Conservation (phyloP, 2,888 invertebrate species). For the Melanostoma scalare region DNA sequence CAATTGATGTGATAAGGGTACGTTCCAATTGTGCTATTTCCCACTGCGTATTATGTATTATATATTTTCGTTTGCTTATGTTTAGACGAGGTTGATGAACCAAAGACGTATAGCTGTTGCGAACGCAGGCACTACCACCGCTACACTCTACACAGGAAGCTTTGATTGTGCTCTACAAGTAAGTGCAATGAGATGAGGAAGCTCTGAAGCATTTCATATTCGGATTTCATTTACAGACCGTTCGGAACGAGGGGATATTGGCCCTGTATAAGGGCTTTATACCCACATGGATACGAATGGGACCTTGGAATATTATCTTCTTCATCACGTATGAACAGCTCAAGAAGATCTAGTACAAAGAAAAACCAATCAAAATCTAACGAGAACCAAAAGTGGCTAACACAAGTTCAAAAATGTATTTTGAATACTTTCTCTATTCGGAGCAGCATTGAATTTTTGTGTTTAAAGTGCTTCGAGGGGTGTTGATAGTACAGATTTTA, state of each 20-base stretch:
- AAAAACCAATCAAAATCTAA: slow-evolving; percentile 18
- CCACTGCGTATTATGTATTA: slow-evolving; percentile 18
- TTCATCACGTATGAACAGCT: slow-evolving; percentile 96
- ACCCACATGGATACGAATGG: slow-evolving; percentile 97
- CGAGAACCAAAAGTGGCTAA: slow-evolving; percentile 55
- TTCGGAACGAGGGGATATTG: slow-evolving; percentile 91
- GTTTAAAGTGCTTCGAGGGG: slow-evolving; percentile 14
- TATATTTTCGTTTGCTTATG: slow-evolving; percentile 83
- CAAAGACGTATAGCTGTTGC: slow-evolving; percentile 86
- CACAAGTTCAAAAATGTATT: slow-evolving; percentile 43
- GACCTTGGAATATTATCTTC: slow-evolving; percentile 98
- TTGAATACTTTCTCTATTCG: slow-evolving; percentile 31
- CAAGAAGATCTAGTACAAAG: slow-evolving; percentile 85
- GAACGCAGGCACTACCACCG: slow-evolving; percentile 79
- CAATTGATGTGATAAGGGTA: slow-evolving; percentile 95
- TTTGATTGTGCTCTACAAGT: slow-evolving; percentile 91
- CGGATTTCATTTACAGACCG: slow-evolving; percentile 85
- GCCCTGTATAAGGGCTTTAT: slow-evolving; percentile 97
- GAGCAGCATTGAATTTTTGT: slow-evolving; percentile 34
- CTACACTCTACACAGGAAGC: slow-evolving; percentile 89
- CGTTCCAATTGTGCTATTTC: not conserved
- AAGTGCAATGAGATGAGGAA: slow-evolving; percentile 71
- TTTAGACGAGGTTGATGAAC: slow-evolving; percentile 96
- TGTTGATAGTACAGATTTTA: slow-evolving; percentile 30
- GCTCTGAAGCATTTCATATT: not conserved